Evolutionary conservation across 1,140 invertebrate species (phyloP).

Genomic region (Araneus ventricosus): DNA sequence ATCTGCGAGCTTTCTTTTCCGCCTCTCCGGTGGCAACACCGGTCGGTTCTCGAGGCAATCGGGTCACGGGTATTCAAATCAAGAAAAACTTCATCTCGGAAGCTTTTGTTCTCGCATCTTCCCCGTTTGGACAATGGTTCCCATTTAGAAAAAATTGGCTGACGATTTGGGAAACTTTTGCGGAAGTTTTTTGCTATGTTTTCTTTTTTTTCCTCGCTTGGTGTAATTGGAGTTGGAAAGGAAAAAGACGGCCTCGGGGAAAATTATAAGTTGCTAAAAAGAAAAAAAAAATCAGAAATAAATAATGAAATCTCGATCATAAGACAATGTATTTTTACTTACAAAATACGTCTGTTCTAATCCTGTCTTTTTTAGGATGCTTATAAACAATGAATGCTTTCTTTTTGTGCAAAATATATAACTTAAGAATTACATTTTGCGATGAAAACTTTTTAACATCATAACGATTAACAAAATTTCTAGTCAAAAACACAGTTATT

Average conservation of each 20-base stretch:
- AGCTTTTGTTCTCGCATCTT: slow-evolving; percentile 34
- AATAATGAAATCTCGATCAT: too few relatives aligned
- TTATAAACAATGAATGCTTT: too few relatives aligned
- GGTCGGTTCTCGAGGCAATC: slow-evolving; percentile 43
- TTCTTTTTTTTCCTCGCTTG: background rate
- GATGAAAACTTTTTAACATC: too few relatives aligned
- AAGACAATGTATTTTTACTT: too few relatives aligned
- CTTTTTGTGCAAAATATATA: too few relatives aligned
- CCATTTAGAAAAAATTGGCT: background rate
- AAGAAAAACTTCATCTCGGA: background rate
- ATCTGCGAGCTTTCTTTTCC: background rate
- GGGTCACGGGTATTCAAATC: slow-evolving; percentile 37
- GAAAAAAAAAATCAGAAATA: too few relatives aligned
- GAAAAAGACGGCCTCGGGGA: background rate
- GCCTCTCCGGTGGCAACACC: slow-evolving; percentile 41
- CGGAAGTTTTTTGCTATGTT: background rate
- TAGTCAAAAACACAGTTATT: too few relatives aligned
- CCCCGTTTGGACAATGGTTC: slow-evolving; percentile 32
- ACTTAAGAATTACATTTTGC: too few relatives aligned
- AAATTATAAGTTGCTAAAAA: too few relatives aligned
- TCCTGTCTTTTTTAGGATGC: too few relatives aligned
- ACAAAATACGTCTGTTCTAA: too few relatives aligned
- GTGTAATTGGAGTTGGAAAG: background rate
- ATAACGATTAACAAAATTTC: too few relatives aligned
- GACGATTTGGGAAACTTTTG: background rate